phyloP scores from a whole-genome alignment of 2,888 invertebrate genomes.

The Micoletzkya japonica region DNA sequence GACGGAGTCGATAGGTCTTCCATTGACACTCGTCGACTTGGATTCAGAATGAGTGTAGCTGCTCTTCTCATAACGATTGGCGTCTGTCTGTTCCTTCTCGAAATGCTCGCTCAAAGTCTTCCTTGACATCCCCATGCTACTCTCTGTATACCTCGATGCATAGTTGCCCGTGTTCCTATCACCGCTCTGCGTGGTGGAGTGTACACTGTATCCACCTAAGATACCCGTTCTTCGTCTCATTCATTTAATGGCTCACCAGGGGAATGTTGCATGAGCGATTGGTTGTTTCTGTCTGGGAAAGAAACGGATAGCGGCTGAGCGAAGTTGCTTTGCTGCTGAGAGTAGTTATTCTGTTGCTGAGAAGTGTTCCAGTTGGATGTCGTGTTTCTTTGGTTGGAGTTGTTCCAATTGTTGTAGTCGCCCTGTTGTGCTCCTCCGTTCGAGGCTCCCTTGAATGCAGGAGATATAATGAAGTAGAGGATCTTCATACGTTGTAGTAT shows the following conservation, averaged over 20 bases:
- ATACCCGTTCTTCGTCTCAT: background rate
- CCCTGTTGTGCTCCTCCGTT: background rate
- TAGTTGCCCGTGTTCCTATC: conserved; percentile 22
- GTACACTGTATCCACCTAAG: conserved; percentile 11
- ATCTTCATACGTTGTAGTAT: background rate
- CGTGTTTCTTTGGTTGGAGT: background rate
- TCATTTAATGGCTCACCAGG: conserved; percentile 7
- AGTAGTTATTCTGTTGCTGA: background rate
- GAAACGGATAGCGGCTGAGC: conserved; percentile 10
- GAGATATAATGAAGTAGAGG: background rate
- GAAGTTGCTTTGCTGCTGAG: conserved; percentile 3
- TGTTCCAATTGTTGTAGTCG: background rate
- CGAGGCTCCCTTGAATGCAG: too few species aligned
- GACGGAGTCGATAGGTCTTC: background rate
- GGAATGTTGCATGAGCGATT: conserved; percentile 6
- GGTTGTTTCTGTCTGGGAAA: background rate
- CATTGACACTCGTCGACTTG: conserved; percentile 21
- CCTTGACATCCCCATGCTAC: background rate
- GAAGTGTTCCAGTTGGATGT: background rate
- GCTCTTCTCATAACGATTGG: conserved; percentile 23
- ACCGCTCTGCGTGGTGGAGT: conserved; percentile 16
- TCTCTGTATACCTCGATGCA: background rate
- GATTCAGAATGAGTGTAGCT: conserved; percentile 6
- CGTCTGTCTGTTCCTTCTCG: conserved; percentile 6
- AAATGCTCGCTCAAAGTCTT: conserved; percentile 7